Conservation (phyloP, 2,113 vertebrate genomes). For the Tauraco erythrolophus region DNA sequence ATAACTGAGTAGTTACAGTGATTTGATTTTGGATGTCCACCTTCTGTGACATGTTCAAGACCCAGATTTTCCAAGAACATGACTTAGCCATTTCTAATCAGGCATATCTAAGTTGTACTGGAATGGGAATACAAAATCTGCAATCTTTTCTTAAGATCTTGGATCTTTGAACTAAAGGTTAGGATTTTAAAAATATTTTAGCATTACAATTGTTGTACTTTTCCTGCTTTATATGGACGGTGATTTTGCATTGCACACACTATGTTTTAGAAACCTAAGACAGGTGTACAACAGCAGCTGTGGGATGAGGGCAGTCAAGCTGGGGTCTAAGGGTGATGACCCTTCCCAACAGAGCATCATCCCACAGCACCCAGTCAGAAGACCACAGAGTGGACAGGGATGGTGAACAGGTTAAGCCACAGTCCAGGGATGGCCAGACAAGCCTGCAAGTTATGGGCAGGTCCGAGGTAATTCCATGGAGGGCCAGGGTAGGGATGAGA, state of each 20-base stretch:
- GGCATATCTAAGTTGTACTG: neutral
- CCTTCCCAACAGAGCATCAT: neutral
- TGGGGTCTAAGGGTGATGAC: no score
- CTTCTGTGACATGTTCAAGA: neutral
- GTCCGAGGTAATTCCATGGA: accelerated
- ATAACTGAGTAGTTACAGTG: neutral
- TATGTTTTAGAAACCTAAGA: neutral
- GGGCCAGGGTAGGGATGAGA: neutral
- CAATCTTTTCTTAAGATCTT: neutral
- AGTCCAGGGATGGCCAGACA: neutral
- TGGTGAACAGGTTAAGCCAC: no score
- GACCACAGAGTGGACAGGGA: neutral
- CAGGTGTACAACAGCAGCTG: accelerated
- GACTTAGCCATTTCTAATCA: neutral
- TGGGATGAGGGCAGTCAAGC: neutral
- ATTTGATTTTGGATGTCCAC: neutral
- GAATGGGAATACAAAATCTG: neutral
- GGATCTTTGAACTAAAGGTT: neutral
- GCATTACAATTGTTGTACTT: neutral
- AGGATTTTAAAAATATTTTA: neutral
- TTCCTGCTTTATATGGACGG: neutral
- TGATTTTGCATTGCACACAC: neutral
- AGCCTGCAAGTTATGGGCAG: neutral
- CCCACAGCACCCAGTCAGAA: neutral
- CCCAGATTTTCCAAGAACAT: neutral